phyloP scores from a whole-genome alignment of 2,797 vertebrate species.

The Ataeniobius toweri region DNA sequence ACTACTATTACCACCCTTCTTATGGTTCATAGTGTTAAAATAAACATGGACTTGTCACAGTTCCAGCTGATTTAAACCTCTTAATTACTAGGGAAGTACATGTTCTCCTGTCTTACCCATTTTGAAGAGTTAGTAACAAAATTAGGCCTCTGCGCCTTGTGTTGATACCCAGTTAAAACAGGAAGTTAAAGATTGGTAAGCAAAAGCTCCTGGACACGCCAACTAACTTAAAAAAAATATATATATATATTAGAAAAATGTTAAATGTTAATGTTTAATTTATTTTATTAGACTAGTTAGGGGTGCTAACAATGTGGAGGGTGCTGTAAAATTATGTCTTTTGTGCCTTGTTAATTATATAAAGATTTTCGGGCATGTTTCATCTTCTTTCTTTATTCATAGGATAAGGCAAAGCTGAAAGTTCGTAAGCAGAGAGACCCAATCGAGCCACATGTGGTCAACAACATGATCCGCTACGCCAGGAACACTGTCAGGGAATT shows the following conservation, averaged over 20 bases:
- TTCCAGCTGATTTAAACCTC: not conserved
- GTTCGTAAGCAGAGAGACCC: slow-evolving; percentile 82
- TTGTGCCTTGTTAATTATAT: not conserved
- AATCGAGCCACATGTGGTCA: slow-evolving; percentile 77
- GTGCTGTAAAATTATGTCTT: not conserved
- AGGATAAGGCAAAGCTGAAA: slow-evolving; percentile 92
- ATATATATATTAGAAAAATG: not conserved
- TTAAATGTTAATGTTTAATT: not conserved
- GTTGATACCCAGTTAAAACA: too few relatives aligned
- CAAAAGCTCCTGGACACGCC: not conserved
- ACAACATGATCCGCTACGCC: slow-evolving; percentile 89
- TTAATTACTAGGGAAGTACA: not conserved
- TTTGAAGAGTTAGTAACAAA: too few relatives aligned
- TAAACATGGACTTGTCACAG: not conserved
- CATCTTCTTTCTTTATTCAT: slow-evolving; percentile 7
- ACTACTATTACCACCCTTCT: not conserved
- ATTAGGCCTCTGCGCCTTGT: too few relatives aligned
- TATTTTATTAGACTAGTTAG: not conserved
- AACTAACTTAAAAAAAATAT: too few relatives aligned
- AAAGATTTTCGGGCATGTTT: not conserved
- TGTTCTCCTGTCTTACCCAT: too few relatives aligned
- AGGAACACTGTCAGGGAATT: slow-evolving; percentile 90
- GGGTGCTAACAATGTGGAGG: not conserved
- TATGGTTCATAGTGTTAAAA: too few relatives aligned
- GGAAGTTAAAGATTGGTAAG: too few relatives aligned